Conservation (phyloP, 2,888 invertebrate genomes). For the Resseliella maxima region DNA sequence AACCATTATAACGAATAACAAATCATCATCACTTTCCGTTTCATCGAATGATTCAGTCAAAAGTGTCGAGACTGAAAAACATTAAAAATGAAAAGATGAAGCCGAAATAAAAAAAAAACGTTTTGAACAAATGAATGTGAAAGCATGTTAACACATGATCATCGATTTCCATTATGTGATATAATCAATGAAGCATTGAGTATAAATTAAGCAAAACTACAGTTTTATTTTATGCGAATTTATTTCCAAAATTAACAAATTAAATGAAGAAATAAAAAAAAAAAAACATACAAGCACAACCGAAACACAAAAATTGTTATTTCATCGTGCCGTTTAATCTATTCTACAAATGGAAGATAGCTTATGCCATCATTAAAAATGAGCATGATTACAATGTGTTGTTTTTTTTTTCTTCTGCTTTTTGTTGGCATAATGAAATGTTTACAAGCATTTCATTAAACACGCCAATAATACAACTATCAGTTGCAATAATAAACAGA, state of each 20-base stretch:
- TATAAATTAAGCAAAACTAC: not conserved
- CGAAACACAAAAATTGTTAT: too few relatives aligned
- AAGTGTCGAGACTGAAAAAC: not conserved
- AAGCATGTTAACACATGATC: constrained; percentile 19
- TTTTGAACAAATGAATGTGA: constrained; percentile 40
- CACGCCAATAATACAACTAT: constrained; percentile 1
- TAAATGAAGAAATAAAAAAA: too few relatives aligned
- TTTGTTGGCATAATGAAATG: not conserved
- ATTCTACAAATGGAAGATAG: too few relatives aligned
- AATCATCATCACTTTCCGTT: constrained; percentile 45
- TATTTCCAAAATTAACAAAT: too few relatives aligned
- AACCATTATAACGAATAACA: constrained; percentile 10
- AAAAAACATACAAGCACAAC: too few relatives aligned
- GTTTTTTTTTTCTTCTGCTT: not conserved
- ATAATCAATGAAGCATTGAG: not conserved
- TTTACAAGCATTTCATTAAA: not conserved
- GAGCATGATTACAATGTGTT: too few relatives aligned
- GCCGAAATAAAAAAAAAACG: not conserved
- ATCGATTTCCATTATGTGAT: constrained; percentile 46
- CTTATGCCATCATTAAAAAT: too few relatives aligned
- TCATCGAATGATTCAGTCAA: not conserved
- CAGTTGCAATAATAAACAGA: not conserved
- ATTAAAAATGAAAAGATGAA: too few relatives aligned
- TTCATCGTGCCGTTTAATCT: too few relatives aligned
- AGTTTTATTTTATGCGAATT: not conserved